A percentile compares a stretch with the other conserved stretches of the same genome.
Conservation (phyloP, 2,888 invertebrate species). For the Hyles lineata region DNA sequence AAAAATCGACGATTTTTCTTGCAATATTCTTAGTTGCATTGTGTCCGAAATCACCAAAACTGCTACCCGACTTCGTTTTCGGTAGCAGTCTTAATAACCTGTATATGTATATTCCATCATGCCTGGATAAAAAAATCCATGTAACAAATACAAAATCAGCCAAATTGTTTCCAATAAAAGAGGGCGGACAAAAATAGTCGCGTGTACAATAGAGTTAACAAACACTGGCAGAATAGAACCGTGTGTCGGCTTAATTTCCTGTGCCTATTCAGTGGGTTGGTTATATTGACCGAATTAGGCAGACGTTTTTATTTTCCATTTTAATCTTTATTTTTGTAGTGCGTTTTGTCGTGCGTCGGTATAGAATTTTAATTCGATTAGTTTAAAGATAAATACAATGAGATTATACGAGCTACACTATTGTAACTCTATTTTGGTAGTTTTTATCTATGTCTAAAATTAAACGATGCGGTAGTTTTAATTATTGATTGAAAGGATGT, state of each 20-base stretch:
- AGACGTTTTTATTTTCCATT: constrained; percentile 27
- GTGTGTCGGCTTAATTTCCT: constrained; percentile 48
- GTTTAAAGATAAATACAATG: background rate
- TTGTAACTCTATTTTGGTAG: too few relatives aligned
- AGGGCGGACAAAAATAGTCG: background rate
- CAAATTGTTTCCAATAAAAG: constrained; percentile 15
- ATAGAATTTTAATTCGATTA: background rate
- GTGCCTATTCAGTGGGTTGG: constrained; percentile 39
- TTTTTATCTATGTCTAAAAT: too few relatives aligned
- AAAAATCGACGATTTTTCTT: too few relatives aligned
- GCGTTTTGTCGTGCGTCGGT: background rate
- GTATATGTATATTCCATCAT: too few relatives aligned
- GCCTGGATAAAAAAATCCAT: too few relatives aligned
- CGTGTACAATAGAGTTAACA: constrained; percentile 8
- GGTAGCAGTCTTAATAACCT: too few relatives aligned
- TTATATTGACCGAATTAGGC: constrained; percentile 37
- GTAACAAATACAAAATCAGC: background rate
- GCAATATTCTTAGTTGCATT: too few relatives aligned
- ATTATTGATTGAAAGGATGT: too few relatives aligned
- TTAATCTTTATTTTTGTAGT: background rate
- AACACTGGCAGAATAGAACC: constrained; percentile 1
- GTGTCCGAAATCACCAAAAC: too few relatives aligned
- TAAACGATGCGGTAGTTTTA: too few relatives aligned
- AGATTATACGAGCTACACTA: too few relatives aligned
- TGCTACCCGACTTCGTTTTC: too few relatives aligned